Conservation (phyloP, 1,140 invertebrate genomes). For the Dufourea novaeangliae region DNA sequence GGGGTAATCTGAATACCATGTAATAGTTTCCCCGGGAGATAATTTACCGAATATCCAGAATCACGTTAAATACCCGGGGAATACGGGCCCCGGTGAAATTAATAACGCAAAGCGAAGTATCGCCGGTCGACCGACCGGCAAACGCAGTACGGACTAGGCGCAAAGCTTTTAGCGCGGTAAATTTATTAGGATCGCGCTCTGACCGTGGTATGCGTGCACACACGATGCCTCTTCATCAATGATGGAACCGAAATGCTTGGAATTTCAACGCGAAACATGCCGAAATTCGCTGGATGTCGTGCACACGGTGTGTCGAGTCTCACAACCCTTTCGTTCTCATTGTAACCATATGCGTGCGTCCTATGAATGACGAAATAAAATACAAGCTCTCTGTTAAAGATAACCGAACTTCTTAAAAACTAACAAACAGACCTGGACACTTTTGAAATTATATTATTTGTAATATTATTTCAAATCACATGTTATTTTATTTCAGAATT, state of each 20-base stretch:
- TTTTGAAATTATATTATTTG: too few relatives aligned
- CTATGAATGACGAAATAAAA: too few relatives aligned
- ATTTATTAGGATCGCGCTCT: constrained; percentile 38
- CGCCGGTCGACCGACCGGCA: too few relatives aligned
- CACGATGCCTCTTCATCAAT: neutral
- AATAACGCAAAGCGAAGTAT: constrained; percentile 25
- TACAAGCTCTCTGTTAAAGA: too few relatives aligned
- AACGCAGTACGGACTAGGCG: neutral
- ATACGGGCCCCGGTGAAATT: neutral
- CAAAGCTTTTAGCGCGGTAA: constrained; percentile 42
- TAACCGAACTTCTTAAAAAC: too few relatives aligned
- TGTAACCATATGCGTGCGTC: too few relatives aligned
- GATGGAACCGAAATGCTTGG: neutral
- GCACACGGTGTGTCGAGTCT: neutral
- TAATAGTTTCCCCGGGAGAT: neutral
- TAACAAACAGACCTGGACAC: too few relatives aligned
- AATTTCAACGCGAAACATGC: constrained; percentile 3
- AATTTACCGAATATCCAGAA: constrained; percentile 26
- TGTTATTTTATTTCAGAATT: too few relatives aligned
- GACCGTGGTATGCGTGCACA: constrained; percentile 4
- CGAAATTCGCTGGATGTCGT: too few relatives aligned
- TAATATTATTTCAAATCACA: too few relatives aligned
- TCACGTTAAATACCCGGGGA: constrained; percentile 2
- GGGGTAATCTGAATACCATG: neutral
- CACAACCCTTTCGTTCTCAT: too few relatives aligned